Evolutionary conservation across 2,888 invertebrate genomes (phyloP).

Genomic region (Prionchulus punctatus): DNA sequence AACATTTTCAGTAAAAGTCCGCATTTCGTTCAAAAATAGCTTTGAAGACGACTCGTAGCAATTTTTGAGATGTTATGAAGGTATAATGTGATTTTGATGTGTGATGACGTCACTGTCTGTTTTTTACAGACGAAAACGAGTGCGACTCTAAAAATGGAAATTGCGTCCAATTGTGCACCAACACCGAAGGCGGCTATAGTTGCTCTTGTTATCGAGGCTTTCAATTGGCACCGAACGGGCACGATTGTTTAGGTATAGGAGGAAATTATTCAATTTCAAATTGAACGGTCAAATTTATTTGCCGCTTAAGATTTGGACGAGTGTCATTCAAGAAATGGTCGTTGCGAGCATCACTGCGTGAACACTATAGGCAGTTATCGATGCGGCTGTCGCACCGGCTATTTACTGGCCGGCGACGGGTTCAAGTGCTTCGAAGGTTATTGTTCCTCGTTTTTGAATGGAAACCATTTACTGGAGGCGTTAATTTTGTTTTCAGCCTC

Average conservation of each 20-base stretch:
- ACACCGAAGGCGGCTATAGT: slow-evolving; percentile 31
- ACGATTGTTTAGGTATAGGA: slow-evolving; percentile 32
- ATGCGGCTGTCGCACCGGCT: slow-evolving; percentile 46
- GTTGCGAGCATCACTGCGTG: slow-evolving; percentile 49
- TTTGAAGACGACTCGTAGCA: not conserved
- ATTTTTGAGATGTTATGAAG: slow-evolving; percentile 1
- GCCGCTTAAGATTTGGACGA: slow-evolving; percentile 32
- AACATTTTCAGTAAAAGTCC: not conserved
- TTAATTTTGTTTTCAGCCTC: not conserved
- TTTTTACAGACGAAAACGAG: slow-evolving; percentile 27
- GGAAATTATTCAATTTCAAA: not conserved
- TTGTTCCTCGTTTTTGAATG: not conserved
- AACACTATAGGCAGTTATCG: slow-evolving; percentile 46
- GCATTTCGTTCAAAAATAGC: not conserved
- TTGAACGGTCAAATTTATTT: not conserved
- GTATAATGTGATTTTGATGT: too few species aligned
- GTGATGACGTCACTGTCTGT: not conserved
- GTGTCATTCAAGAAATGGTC: slow-evolving; percentile 41
- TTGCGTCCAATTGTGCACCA: slow-evolving; percentile 32
- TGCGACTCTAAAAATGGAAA: slow-evolving; percentile 32
- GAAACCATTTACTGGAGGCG: not conserved
- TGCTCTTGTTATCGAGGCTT: slow-evolving; percentile 34
- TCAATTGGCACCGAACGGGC: slow-evolving; percentile 25
- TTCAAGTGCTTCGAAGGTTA: slow-evolving; percentile 13
- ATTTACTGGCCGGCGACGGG: slow-evolving; percentile 40